Evolutionary conservation across 1,140 invertebrate genomes (phyloP).

Genomic region (Ridgeia piscesae): DNA sequence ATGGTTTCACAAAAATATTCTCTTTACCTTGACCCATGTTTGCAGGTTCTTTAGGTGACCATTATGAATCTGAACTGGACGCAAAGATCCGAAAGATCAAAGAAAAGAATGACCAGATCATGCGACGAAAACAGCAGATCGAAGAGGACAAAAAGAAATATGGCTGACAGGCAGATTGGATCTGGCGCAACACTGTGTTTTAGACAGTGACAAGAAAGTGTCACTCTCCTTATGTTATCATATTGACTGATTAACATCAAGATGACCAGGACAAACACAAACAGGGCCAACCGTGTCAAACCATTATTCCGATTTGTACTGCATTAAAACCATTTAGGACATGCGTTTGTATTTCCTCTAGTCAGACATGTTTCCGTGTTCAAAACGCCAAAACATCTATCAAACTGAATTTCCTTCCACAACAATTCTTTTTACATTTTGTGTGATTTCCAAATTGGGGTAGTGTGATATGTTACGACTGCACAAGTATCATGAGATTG

Average conservation of each 20-base stretch:
- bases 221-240: not conserved
- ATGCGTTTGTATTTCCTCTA: not conserved
- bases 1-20: not conserved
- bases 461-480: not conserved
- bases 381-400: not conserved
- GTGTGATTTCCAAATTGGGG: not conserved
- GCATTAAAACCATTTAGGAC: not conserved
- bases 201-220: not conserved
- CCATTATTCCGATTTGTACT: not conserved
- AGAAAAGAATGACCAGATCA: conserved; percentile 36
- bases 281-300: not conserved
- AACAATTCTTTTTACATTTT: not conserved
- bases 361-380: not conserved
- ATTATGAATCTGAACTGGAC: conserved; percentile 31
- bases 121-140: conserved; percentile 35
- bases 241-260: not conserved
- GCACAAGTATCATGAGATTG: too few relatives aligned
- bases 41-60: not conserved
- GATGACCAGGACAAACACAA: not conserved
- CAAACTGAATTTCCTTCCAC: not conserved
- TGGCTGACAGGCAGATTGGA: not conserved
- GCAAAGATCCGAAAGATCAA: conserved; percentile 37
- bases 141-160: conserved; percentile 36
- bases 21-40: not conserved
- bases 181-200: not conserved